Evolutionary conservation across 1,140 invertebrate species (phyloP).

Genomic region (Kradibia gibbosae): DNA sequence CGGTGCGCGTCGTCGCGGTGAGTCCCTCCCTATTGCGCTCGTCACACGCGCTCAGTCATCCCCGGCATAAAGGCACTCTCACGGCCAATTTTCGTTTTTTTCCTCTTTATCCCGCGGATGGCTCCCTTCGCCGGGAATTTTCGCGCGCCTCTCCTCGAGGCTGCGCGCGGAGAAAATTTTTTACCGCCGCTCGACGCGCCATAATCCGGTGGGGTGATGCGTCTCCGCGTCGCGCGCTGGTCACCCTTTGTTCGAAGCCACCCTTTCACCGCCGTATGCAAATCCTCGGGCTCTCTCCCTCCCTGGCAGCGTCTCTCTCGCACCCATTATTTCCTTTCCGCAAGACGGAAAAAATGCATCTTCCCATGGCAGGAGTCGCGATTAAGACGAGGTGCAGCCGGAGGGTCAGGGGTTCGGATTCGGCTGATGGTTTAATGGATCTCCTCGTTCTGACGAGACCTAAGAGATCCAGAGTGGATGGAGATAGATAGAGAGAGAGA

Average conservation of each 20-base stretch:
- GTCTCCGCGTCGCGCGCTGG: constrained; percentile 9
- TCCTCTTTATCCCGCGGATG: neutral
- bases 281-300: constrained; percentile 7
- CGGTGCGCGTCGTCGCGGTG: neutral
- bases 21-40: neutral
- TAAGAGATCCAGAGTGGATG: neutral
- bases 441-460: too few relatives aligned
- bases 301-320: neutral
- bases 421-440: too few relatives aligned
- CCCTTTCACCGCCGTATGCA: constrained; percentile 41
- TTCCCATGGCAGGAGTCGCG: constrained; percentile 38
- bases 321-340: constrained; percentile 20
- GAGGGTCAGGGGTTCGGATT: too few relatives aligned
- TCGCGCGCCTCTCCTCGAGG: neutral
- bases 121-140: neutral
- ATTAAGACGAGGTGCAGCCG: too few relatives aligned
- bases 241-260: constrained; percentile 19
- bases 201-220: constrained; percentile 51
- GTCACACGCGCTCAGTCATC: constrained; percentile 23
- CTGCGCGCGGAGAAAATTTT: constrained; percentile 15
- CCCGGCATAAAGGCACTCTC: constrained; percentile 37
- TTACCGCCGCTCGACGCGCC: neutral
- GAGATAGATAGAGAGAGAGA: neutral
- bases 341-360: constrained; percentile 51
- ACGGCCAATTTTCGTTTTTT: constrained; percentile 40